A percentile compares a stretch with the other conserved stretches of the same genome.
phyloP scores from a whole-genome alignment of 2,888 invertebrate genomes.

The Isotomurus palustris region DNA sequence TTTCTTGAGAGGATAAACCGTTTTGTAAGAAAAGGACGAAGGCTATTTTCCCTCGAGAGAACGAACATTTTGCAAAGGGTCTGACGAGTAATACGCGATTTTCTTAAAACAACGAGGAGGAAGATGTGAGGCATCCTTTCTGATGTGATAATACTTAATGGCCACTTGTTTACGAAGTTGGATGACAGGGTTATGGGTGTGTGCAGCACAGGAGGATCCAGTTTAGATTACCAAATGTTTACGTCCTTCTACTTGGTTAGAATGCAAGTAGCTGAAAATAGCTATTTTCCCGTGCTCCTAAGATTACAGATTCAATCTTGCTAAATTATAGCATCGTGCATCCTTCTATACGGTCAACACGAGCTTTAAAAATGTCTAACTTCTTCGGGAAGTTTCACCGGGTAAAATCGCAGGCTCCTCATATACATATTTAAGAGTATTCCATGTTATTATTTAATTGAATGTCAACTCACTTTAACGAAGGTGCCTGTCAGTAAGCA shows the following conservation, averaged over 20 bases:
- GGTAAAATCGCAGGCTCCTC: too few species aligned
- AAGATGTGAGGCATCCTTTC: neutral
- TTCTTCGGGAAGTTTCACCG: too few species aligned
- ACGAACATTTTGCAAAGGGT: neutral
- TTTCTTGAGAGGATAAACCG: too few species aligned
- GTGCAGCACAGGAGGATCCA: neutral
- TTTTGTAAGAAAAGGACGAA: too few species aligned
- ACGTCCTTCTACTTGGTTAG: neutral
- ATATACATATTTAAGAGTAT: too few species aligned
- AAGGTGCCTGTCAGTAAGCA: too few species aligned
- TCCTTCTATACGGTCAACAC: too few species aligned
- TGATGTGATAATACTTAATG: constrained; percentile 5
- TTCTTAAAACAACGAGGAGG: neutral
- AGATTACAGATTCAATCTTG: neutral
- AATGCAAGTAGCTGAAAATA: constrained; percentile 6
- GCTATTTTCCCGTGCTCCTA: neutral
- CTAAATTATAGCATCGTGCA: too few species aligned
- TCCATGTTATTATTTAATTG: too few species aligned
- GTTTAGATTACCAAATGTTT: constrained; percentile 12
- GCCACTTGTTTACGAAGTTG: constrained; percentile 5
- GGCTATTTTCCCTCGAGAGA: neutral
- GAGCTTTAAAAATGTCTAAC: too few species aligned
- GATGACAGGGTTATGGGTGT: constrained; percentile 7
- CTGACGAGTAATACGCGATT: neutral
- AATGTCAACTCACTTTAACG: too few species aligned